Evolutionary conservation across 2,888 invertebrate species (phyloP).

Genomic region (Lepidochitona cinerea): DNA sequence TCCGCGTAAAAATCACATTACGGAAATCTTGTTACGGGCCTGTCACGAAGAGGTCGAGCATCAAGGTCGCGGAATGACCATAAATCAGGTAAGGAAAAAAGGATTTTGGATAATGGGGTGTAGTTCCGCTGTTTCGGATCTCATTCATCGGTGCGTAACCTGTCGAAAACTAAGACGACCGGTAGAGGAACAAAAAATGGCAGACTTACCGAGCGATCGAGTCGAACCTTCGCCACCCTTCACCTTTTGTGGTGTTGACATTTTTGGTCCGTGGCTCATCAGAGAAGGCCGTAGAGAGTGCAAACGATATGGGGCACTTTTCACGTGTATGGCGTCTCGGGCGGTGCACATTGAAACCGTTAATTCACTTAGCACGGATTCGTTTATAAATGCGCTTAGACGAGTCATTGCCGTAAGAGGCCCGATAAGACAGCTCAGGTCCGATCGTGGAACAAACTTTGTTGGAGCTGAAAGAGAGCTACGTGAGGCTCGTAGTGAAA

Average conservation of each 20-base stretch:
- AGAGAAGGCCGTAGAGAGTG: slow-evolving; percentile 42
- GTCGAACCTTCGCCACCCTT: slow-evolving; percentile 52
- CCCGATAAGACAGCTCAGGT: slow-evolving; percentile 26
- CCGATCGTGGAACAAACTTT: slow-evolving; percentile 35
- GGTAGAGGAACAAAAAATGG: slow-evolving; percentile 53
- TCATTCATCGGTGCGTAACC: slow-evolving; percentile 46
- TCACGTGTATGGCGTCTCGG: slow-evolving; percentile 55
- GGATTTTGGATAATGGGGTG: slow-evolving; percentile 58
- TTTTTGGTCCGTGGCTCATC: slow-evolving; percentile 56
- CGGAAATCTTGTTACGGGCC: slow-evolving; percentile 25
- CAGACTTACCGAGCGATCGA: slow-evolving; percentile 58
- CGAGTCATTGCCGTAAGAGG: slow-evolving; percentile 35
- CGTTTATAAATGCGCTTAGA: slow-evolving; percentile 35
- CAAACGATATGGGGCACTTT: slow-evolving; percentile 59
- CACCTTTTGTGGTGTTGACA: slow-evolving; percentile 58
- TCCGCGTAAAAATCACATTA: slow-evolving; percentile 17
- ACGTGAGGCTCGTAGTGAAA: slow-evolving; percentile 10
- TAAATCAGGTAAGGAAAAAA: slow-evolving; percentile 29
- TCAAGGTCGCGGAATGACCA: slow-evolving; percentile 37
- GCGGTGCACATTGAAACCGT: slow-evolving; percentile 54
- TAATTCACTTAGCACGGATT: slow-evolving; percentile 32
- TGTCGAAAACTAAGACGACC: slow-evolving; percentile 47
- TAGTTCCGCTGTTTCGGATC: slow-evolving; percentile 34
- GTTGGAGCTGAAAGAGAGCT: slow-evolving; percentile 32
- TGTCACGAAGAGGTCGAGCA: slow-evolving; percentile 30